Evolutionary conservation across 2,113 vertebrate genomes (phyloP).

Genomic region (Galeopterus variegatus): DNA sequence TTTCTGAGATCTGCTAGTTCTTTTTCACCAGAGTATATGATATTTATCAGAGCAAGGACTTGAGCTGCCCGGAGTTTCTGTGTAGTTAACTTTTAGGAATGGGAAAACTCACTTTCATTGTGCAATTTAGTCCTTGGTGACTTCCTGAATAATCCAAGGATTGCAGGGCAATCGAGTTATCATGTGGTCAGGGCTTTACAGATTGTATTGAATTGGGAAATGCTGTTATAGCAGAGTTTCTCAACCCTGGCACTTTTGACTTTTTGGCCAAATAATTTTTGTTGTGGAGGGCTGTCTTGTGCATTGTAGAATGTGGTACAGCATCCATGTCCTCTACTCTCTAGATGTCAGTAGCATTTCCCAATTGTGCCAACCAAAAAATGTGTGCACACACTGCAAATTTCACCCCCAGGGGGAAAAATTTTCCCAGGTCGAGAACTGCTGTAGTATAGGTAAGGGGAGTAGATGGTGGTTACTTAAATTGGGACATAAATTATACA

Average conservation of each 20-base stretch:
- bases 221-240: background rate
- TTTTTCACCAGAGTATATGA: constrained; percentile 60
- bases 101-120: background rate
- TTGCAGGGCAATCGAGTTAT: background rate
- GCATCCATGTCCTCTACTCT: background rate
- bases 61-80: background rate
- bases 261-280: background rate
- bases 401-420: background rate
- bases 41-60: constrained; percentile 30
- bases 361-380: background rate
- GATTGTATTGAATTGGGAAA: background rate
- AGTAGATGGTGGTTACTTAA: background rate
- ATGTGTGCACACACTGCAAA: background rate
- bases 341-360: background rate
- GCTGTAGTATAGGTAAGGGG: background rate
- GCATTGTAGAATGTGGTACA: background rate
- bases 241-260: background rate
- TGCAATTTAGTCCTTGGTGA: background rate
- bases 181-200: background rate
- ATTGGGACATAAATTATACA: background rate
- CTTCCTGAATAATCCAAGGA: background rate
- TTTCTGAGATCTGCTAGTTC: constrained; percentile 33
- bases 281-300: background rate
- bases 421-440: background rate
- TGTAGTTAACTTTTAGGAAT: constrained; percentile 41